Evolutionary conservation across 2,888 invertebrate species (phyloP), one percentile per base, ranked within the genome.

Genomic region (Boloria selene): DNA sequence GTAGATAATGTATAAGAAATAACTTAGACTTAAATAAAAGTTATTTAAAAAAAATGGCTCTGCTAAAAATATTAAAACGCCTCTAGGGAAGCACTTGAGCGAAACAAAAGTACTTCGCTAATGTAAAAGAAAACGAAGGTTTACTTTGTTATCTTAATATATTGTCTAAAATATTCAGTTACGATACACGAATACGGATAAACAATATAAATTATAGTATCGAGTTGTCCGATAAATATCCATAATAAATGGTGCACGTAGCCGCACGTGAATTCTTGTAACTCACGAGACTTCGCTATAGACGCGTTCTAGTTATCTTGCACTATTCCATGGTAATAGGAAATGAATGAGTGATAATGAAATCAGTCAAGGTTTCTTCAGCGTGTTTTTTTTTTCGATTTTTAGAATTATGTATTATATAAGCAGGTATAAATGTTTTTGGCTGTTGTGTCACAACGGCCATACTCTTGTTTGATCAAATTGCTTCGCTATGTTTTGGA

Each of bases 221-320:
- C 47, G n/a, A 49, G n/a, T 0, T 50, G 47, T 26, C 45, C 56
- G 14, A 22, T 44, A 10, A 26, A 7, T 5, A 22, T n/a, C 22
- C 0, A 16, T 47, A 26, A 16, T 16, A 26, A 13, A 16, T 58
- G 26, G 47, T 26, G 26, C 22, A 47, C 49, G 31, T 31, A 13
- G 16, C 16, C 16, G 31, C 49, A 59, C 38, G 59, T 59, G 49
- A 38, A 18, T 50, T 59, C 31, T 59, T 13, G 1, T 38, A 13
- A 16, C 38, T 59, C 50, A 50, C 50, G 50, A 59, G 59, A 59
- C 59, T 26, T 42, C 18, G 31, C 31, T 47, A 59, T 17, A 31
- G 13, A 49, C 31, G 13, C 17, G 44, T 16, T 47, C n/a, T 3
- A 59, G 16, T 49, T 49, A 59, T 59, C 38, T 49, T 50, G 26